Evolutionary conservation across 2,113 vertebrate genomes (phyloP).

Genomic region (Aphyosemion australe): DNA sequence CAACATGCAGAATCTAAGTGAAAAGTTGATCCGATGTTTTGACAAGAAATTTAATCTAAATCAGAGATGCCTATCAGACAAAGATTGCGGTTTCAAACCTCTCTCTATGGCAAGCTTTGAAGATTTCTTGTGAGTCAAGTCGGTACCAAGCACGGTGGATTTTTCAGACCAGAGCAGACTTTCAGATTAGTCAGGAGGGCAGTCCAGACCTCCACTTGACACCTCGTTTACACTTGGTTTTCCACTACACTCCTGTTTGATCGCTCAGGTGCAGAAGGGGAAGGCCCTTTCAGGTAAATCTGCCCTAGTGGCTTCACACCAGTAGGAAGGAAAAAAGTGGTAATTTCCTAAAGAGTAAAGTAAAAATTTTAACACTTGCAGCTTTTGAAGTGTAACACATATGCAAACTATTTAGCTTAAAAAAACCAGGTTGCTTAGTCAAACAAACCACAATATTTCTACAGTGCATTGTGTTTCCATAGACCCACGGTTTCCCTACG

Average conservation of each 20-base stretch:
- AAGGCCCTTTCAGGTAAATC: constrained; percentile 44
- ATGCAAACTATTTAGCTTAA: too few relatives aligned
- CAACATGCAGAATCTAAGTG: neutral
- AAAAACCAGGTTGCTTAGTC: constrained; percentile 1
- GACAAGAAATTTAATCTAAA: constrained; percentile 17
- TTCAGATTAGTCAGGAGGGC: constrained; percentile 51
- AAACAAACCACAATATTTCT: constrained; percentile 12
- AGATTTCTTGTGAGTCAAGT: constrained; percentile 53
- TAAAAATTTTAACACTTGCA: neutral
- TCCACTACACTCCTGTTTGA: constrained; percentile 42
- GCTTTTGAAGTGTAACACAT: neutral
- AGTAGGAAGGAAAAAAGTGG: constrained; percentile 8
- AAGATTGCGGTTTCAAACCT: constrained; percentile 49
- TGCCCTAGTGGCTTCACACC: constrained; percentile 40
- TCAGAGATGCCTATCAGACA: constrained; percentile 32
- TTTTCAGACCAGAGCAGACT: constrained; percentile 52
- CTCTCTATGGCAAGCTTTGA: constrained; percentile 42
- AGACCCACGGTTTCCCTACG: constrained; percentile 12
- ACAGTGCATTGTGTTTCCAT: constrained; percentile 13
- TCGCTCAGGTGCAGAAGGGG: constrained; percentile 38
- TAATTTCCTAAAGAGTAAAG: constrained; percentile 49
- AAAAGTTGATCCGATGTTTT: constrained; percentile 22
- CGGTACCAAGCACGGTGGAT: constrained; percentile 65
- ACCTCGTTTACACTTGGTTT: constrained; percentile 37
- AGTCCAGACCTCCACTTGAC: constrained; percentile 56